Evolutionary conservation across 2,888 invertebrate genomes (phyloP).

Genomic region (Acanthosoma haemorrhoidale): DNA sequence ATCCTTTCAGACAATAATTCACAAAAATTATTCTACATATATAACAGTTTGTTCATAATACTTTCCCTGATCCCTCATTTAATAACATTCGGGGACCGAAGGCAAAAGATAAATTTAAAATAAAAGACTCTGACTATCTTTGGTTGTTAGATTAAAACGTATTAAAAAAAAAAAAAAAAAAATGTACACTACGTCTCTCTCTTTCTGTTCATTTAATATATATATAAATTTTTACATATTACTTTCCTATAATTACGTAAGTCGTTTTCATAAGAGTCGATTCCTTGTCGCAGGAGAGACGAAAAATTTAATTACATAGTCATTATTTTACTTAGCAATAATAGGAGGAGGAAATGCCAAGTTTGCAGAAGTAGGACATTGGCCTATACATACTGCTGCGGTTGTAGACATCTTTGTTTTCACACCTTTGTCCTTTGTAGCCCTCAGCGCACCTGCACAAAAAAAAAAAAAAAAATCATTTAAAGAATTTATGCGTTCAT

Average conservation of each 20-base stretch:
- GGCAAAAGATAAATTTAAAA: constrained; percentile 29
- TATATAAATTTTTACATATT: constrained; percentile 17
- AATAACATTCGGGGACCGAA: neutral
- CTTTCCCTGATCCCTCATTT: constrained; percentile 15
- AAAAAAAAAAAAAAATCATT: neutral
- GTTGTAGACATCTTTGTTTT: constrained; percentile 68
- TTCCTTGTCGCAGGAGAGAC: constrained; percentile 22
- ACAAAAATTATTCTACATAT: constrained; percentile 24
- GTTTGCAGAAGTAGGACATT: constrained; percentile 62
- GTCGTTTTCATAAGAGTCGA: constrained; percentile 21
- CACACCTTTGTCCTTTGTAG: constrained; percentile 72
- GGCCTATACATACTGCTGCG: constrained; percentile 74
- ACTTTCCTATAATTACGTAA: constrained; percentile 12
- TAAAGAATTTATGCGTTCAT: neutral
- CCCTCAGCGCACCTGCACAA: constrained; percentile 69
- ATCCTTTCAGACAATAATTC: constrained; percentile 24
- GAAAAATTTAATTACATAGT: constrained; percentile 28
- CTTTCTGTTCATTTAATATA: neutral
- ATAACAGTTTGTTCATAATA: constrained; percentile 26
- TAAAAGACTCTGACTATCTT: constrained; percentile 31
- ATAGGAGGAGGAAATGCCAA: constrained; percentile 70
- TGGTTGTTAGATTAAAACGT: constrained; percentile 27
- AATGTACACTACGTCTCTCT: constrained; percentile 16
- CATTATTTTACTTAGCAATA: constrained; percentile 56
- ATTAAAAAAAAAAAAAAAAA: neutral